Percentiles rank a stretch among this genome's conserved stretches.
Evolutionary conservation across 2,797 vertebrate genomes (phyloP).

Genomic region (Typhlichthys subterraneus): DNA sequence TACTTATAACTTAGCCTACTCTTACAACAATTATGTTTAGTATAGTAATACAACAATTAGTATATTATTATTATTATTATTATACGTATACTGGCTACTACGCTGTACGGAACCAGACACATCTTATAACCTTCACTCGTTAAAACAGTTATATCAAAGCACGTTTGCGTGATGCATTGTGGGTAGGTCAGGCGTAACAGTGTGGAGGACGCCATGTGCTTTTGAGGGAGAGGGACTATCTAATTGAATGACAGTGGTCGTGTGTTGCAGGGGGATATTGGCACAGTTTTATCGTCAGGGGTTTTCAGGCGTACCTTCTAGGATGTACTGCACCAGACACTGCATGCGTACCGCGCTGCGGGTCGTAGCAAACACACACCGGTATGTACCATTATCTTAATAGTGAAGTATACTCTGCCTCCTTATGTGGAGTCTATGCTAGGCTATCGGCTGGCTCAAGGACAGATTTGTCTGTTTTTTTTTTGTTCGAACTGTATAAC

Average conservation of each 20-base stretch:
- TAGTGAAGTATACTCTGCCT: neutral
- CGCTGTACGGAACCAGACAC: neutral
- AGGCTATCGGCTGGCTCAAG: constrained; percentile 48
- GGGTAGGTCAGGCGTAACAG: constrained; percentile 76
- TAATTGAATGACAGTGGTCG: neutral
- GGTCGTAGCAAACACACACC: constrained; percentile 48
- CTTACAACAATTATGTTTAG: too few species aligned
- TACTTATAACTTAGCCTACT: too few species aligned
- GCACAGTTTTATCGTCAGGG: neutral
- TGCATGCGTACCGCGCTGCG: constrained; percentile 75
- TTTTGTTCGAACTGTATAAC: too few species aligned
- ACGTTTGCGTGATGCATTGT: constrained; percentile 63
- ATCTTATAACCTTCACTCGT: constrained; percentile 2
- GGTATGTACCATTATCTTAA: constrained; percentile 60
- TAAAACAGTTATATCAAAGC: constrained; percentile 30
- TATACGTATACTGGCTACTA: neutral
- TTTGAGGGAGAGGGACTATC: constrained; percentile 43
- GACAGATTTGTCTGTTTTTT: constrained; percentile 28
- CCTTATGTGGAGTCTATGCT: neutral
- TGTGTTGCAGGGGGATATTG: neutral
- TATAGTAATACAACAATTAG: too few species aligned
- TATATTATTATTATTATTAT: too few species aligned
- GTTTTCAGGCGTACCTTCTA: constrained; percentile 3
- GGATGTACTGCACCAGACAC: constrained; percentile 73
- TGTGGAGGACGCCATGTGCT: constrained; percentile 81